Percentiles rank a stretch among this genome's conserved stretches.
Conservation (phyloP, 2,888 invertebrate species). For the Polymixis flavicincta region DNA sequence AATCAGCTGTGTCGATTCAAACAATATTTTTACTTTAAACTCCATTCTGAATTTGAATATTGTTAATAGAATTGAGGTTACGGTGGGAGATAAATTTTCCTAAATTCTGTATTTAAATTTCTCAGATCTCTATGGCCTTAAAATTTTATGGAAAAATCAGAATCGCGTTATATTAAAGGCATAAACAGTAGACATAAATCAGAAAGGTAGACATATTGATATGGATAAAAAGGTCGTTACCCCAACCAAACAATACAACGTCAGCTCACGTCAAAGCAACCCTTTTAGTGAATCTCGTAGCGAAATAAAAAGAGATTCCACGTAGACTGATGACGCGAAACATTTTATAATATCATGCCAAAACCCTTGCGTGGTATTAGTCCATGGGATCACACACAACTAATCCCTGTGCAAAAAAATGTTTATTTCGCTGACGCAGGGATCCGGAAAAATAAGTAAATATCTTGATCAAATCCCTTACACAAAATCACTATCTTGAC, state of each 20-base stretch:
- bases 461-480: constrained; percentile 65
- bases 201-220: constrained; percentile 29
- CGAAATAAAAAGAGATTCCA: constrained; percentile 49
- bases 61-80: constrained; percentile 11
- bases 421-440: constrained; percentile 55
- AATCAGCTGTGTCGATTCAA: constrained; percentile 69
- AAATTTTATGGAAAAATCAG: background rate
- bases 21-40: constrained; percentile 65
- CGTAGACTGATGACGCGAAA: constrained; percentile 56
- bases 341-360: constrained; percentile 58
- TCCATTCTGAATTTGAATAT: constrained; percentile 47
- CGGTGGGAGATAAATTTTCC: background rate
- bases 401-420: constrained; percentile 58
- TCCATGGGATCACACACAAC: constrained; percentile 58
- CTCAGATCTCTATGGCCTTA: background rate
- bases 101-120: constrained; percentile 6
- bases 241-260: constrained; percentile 29
- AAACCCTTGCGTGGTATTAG: constrained; percentile 62
- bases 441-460: constrained; percentile 61
- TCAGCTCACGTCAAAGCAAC: constrained; percentile 39
- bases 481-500: constrained; percentile 61
- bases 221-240: constrained; percentile 28
- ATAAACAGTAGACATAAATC: background rate
- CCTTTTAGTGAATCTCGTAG: constrained; percentile 38
- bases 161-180: background rate